Percentiles rank a stretch among this genome's conserved stretches.
Conservation (phyloP, 2,888 invertebrate genomes). For the Drosophila rubida region DNA sequence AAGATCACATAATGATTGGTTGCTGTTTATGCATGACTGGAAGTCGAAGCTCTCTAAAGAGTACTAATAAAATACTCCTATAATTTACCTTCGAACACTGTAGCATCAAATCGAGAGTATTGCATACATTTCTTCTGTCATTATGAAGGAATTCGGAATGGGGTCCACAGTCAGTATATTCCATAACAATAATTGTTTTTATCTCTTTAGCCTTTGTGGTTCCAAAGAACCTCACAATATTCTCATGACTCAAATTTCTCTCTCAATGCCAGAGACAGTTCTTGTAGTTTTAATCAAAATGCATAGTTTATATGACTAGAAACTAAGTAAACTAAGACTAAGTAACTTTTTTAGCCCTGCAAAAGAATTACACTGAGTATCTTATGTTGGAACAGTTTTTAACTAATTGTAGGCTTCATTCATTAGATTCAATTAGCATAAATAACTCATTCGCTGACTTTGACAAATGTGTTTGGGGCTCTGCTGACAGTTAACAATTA, state of each 20-base stretch:
- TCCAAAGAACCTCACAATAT: slow-evolving; percentile 13
- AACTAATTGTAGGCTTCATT: slow-evolving; percentile 58
- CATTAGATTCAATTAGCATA: slow-evolving; percentile 63
- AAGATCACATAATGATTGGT: slow-evolving; percentile 39
- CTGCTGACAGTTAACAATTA: slow-evolving; percentile 64
- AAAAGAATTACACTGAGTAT: slow-evolving; percentile 8
- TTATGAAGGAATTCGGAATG: slow-evolving; percentile 11
- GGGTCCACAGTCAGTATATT: slow-evolving; percentile 25
- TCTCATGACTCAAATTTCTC: slow-evolving; percentile 20
- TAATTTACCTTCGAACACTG: slow-evolving; percentile 25
- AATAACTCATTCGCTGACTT: slow-evolving; percentile 50
- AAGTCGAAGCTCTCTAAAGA: too few species aligned
- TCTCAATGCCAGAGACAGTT: too few species aligned
- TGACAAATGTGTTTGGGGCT: slow-evolving; percentile 58
- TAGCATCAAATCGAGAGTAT: slow-evolving; percentile 21
- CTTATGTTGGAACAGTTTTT: slow-evolving; percentile 3
- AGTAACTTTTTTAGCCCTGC: not conserved
- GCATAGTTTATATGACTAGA: too few species aligned
- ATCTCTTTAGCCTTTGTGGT: not conserved
- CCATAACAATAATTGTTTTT: slow-evolving; percentile 11
- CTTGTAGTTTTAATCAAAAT: too few species aligned
- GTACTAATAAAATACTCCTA: too few species aligned
- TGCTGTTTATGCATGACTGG: slow-evolving; percentile 18
- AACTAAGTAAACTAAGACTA: too few species aligned
- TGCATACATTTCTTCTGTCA: not conserved